These are phyloP conservation scores for Rutpela maculata DNA, from an alignment of 2,888 invertebrate species.

Conservation along the genomic window DNA sequence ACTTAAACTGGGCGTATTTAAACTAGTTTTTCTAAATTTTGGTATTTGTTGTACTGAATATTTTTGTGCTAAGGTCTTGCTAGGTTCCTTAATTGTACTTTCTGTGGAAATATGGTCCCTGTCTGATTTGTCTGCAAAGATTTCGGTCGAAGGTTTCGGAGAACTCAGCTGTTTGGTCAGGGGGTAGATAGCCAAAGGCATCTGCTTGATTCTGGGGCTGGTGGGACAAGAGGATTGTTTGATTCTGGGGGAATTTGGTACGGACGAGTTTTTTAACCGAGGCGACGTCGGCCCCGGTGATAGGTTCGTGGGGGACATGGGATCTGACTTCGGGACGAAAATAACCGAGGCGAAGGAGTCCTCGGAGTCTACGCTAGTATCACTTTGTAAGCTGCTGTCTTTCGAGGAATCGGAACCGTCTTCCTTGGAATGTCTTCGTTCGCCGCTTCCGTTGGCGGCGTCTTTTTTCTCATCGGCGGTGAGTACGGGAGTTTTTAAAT, in stretches of 20 bases:
- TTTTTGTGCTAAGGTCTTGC: constrained; percentile 68
- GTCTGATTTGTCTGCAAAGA: constrained; percentile 60
- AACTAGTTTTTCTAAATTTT: constrained; percentile 67
- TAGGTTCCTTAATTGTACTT: constrained; percentile 53
- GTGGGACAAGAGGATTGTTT: constrained; percentile 83
- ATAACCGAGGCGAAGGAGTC: constrained; percentile 96
- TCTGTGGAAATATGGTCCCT: constrained; percentile 61
- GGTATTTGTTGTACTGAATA: constrained; percentile 72
- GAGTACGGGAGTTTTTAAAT: constrained; percentile 61
- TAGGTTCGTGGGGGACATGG: constrained; percentile 78
- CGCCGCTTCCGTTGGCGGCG: constrained; percentile 66
- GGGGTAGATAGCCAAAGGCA: constrained; percentile 76
- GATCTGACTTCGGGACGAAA: constrained; percentile 89
- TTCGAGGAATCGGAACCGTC: constrained; percentile 93
- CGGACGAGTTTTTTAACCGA: constrained; percentile 81
- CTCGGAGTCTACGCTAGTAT: constrained; percentile 95
- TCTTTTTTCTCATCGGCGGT: constrained; percentile 64
- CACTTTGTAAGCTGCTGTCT: constrained; percentile 93
- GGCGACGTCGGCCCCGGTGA: constrained; percentile 81
- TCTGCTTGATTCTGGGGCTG: constrained; percentile 81
- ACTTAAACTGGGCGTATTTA: constrained; percentile 60
- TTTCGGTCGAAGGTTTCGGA: constrained; percentile 74
- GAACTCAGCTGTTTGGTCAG: constrained; percentile 79
- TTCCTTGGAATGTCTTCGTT: constrained; percentile 87
- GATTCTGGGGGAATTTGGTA: constrained; percentile 86